phyloP scores from a whole-genome alignment of 2,797 vertebrate species.

The Microhierax caerulescens region DNA sequence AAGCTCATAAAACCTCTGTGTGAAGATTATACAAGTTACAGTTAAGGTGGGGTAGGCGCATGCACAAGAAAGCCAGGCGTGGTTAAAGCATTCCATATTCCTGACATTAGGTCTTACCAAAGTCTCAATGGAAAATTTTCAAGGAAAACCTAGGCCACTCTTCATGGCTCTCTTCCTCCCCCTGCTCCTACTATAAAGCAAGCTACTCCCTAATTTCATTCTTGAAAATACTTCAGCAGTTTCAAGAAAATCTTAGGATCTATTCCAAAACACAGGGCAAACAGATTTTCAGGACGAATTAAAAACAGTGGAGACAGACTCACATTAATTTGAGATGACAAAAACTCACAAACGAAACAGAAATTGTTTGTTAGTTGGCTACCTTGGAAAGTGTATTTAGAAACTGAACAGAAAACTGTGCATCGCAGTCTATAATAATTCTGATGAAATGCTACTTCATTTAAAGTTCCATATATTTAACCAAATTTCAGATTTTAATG shows the following conservation, averaged over 20 bases:
- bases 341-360: background rate
- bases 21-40: background rate
- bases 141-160: background rate
- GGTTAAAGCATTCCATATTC: background rate
- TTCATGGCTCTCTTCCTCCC: background rate
- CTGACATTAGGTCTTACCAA: background rate
- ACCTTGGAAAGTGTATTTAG: background rate
- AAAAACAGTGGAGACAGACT: background rate
- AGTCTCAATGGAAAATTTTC: background rate
- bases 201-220: background rate
- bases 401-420: background rate
- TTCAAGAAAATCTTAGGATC: background rate
- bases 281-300: background rate
- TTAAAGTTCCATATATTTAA: background rate
- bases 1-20: background rate
- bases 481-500: background rate
- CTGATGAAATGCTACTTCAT: background rate
- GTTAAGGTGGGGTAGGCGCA: background rate
- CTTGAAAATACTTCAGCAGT: background rate
- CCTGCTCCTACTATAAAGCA: background rate
- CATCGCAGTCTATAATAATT: background rate
- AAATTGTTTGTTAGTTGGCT: background rate
- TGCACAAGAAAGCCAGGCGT: background rate
- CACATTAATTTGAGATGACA: background rate
- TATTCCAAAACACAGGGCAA: background rate